A percentile compares a stretch with the other conserved stretches of the same genome.
Conservation (phyloP, 2,113 vertebrate species). For the Aleadryas rufinucha region DNA sequence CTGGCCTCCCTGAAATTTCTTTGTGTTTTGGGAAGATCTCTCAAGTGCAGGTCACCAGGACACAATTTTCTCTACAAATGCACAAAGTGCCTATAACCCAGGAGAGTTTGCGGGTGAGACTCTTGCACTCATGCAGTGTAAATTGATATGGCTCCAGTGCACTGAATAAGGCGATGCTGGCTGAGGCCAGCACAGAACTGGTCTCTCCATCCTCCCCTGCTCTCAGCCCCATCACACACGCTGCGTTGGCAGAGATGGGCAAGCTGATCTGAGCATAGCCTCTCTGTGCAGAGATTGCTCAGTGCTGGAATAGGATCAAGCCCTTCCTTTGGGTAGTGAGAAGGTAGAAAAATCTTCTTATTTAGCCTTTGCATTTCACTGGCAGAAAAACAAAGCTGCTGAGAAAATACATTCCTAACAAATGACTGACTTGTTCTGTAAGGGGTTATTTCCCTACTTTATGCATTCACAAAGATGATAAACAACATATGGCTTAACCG, state of each 20-base stretch:
- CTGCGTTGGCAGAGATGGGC: not conserved
- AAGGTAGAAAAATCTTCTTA: not conserved
- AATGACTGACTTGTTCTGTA: not conserved
- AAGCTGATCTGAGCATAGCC: not conserved
- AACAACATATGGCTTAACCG: not conserved
- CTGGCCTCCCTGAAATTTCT: not conserved
- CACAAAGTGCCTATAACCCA: not conserved
- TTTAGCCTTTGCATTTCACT: not conserved
- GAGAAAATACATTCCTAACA: not conserved
- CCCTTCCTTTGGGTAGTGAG: not conserved
- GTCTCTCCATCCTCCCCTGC: not conserved
- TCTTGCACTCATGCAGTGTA: not conserved
- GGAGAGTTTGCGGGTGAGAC: not conserved
- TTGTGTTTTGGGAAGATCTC: not conserved
- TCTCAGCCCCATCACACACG: rapidly evolving
- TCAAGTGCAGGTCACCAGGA: not conserved
- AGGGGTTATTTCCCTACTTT: constrained; percentile 2
- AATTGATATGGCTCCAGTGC: not conserved
- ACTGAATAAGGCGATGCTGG: not conserved
- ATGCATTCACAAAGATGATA: not conserved
- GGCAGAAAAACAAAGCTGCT: not conserved
- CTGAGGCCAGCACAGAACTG: not conserved
- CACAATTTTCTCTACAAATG: rapidly evolving
- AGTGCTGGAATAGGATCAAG: not conserved
- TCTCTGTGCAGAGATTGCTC: not conserved